A percentile compares a stretch with the other conserved stretches of the same genome.
Conservation (phyloP, 2,888 invertebrate species). For the Clusia tigrina region DNA sequence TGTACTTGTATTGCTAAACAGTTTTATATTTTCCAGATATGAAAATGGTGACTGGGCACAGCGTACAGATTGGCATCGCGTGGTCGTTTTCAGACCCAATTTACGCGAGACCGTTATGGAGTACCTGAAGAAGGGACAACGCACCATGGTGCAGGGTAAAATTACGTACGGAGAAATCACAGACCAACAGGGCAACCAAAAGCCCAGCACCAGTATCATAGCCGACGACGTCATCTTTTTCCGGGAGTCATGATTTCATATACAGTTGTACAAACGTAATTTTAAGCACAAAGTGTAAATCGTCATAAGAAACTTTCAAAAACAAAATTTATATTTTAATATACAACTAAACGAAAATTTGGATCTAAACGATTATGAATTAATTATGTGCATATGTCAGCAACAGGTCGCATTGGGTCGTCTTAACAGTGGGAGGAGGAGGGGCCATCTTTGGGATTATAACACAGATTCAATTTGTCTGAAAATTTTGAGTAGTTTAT, state of each 20-base stretch:
- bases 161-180: slow-evolving; percentile 86
- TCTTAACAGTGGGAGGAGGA: no score
- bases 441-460: no score
- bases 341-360: no score
- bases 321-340: no score
- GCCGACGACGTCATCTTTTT: slow-evolving; percentile 90
- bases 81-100: slow-evolving; percentile 85
- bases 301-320: no score
- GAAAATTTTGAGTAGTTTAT: no score
- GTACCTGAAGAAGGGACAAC: slow-evolving; percentile 85
- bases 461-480: no score
- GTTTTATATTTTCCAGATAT: slow-evolving; percentile 62
- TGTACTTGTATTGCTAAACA: background rate
- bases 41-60: slow-evolving; percentile 82
- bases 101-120: slow-evolving; percentile 81
- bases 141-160: slow-evolving; percentile 83
- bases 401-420: no score
- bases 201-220: slow-evolving; percentile 79
- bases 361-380: no score
- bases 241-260: slow-evolving; percentile 65
- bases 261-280: no score
- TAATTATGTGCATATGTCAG: no score
- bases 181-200: slow-evolving; percentile 76
- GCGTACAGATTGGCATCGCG: slow-evolving; percentile 90
- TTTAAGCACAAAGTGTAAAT: slow-evolving; percentile 43